Conservation (phyloP, 2,797 vertebrate species). For the Otolemur crassicaudatus region DNA sequence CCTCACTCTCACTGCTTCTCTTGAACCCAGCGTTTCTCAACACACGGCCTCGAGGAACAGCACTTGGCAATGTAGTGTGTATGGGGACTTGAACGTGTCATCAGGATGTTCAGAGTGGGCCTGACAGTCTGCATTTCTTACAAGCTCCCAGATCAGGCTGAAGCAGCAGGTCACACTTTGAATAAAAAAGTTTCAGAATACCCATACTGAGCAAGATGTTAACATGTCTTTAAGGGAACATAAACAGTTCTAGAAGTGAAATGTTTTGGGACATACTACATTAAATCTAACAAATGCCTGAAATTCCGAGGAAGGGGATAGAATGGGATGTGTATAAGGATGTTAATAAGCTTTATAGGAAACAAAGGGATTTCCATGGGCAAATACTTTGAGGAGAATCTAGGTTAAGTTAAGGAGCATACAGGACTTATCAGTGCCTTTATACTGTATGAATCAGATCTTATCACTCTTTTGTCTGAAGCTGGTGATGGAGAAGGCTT, state of each 20-base stretch:
- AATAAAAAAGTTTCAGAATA: background rate
- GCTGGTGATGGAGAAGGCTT: background rate
- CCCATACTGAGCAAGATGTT: background rate
- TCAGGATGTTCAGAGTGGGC: rapidly evolving
- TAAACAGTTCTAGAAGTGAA: background rate
- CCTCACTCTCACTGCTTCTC: background rate
- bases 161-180: background rate
- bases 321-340: background rate
- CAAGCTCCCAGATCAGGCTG: background rate
- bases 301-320: background rate
- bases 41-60: rapidly evolving
- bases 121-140: background rate
- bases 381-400: background rate
- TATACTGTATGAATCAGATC: background rate
- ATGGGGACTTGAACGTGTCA: rapidly evolving
- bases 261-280: background rate
- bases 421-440: slow-evolving; percentile 13
- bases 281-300: background rate
- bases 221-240: background rate
- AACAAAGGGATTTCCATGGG: background rate
- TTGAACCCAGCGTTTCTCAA: background rate
- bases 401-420: background rate
- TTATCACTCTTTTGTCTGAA: background rate
- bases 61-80: background rate
- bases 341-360: background rate